phyloP scores from a whole-genome alignment of 2,797 vertebrate genomes.

The Gymnothorax javanicus region DNA sequence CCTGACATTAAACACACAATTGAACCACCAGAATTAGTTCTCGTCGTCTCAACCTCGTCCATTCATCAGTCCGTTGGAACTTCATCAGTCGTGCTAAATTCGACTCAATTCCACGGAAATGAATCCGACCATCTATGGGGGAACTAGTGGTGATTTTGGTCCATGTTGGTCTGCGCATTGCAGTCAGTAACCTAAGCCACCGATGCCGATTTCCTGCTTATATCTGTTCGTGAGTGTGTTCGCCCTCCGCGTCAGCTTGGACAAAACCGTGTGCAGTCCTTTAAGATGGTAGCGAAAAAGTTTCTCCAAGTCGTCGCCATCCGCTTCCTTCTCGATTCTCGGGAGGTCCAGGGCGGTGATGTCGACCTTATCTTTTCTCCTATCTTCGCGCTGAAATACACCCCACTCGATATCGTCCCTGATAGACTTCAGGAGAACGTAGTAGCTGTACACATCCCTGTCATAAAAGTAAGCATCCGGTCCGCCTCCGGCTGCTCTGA shows the following conservation, averaged over 20 bases:
- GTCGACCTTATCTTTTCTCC: slow-evolving; percentile 68
- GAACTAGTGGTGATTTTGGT: neutral
- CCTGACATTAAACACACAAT: slow-evolving; percentile 20
- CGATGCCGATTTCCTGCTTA: slow-evolving; percentile 88
- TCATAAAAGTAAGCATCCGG: slow-evolving; percentile 69
- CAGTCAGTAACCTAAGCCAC: slow-evolving; percentile 77
- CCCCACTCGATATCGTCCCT: slow-evolving; percentile 95
- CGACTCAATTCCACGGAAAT: neutral
- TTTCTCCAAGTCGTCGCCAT: slow-evolving; percentile 85
- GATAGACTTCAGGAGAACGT: slow-evolving; percentile 93
- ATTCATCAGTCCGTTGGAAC: slow-evolving; percentile 28
- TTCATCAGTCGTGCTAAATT: slow-evolving; percentile 26
- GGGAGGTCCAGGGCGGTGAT: slow-evolving; percentile 61
- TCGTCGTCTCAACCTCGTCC: slow-evolving; percentile 11
- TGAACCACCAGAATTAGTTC: slow-evolving; percentile 33
- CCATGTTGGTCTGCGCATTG: neutral
- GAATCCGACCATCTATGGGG: neutral
- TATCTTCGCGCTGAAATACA: slow-evolving; percentile 73
- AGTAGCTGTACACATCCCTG: slow-evolving; percentile 94
- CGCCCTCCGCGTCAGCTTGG: slow-evolving; percentile 87
- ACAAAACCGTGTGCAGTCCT: slow-evolving; percentile 85
- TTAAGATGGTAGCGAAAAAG: slow-evolving; percentile 87
- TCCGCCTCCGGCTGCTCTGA: slow-evolving; percentile 61
- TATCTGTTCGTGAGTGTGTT: slow-evolving; percentile 89
- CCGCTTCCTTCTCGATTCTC: slow-evolving; percentile 64